Evolutionary conservation across 2,888 invertebrate genomes (phyloP).

Genomic region (Drosophila rellima): DNA sequence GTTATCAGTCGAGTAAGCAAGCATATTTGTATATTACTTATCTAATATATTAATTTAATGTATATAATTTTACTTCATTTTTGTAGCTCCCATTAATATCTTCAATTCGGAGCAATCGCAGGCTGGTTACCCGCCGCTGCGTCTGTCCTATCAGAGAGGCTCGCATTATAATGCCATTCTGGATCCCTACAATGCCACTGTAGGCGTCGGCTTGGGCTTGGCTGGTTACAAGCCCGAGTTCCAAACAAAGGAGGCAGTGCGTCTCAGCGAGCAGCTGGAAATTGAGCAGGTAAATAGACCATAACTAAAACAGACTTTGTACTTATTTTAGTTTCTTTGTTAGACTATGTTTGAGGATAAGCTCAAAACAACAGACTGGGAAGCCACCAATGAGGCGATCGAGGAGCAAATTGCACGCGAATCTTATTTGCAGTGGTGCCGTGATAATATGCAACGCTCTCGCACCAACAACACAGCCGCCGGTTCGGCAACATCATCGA

Average conservation of each 20-base stretch:
- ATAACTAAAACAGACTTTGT: not conserved
- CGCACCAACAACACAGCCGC: slow-evolving; percentile 70
- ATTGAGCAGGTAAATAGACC: slow-evolving; percentile 90
- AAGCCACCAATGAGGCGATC: slow-evolving; percentile 95
- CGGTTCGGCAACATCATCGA: slow-evolving; percentile 79
- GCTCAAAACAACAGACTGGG: slow-evolving; percentile 95
- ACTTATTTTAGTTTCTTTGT: slow-evolving; percentile 12
- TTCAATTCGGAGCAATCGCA: slow-evolving; percentile 91
- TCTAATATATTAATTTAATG: not conserved
- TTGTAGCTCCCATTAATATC: slow-evolving; percentile 93
- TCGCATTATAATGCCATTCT: slow-evolving; percentile 96
- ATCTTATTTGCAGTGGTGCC: slow-evolving; percentile 93
- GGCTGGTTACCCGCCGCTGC: slow-evolving; percentile 91
- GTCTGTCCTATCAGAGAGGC: slow-evolving; percentile 94
- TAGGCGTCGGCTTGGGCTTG: slow-evolving; percentile 94
- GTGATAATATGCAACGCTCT: slow-evolving; percentile 88
- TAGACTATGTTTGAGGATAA: slow-evolving; percentile 96
- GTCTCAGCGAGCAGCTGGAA: slow-evolving; percentile 92
- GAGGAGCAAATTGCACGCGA: slow-evolving; percentile 95
- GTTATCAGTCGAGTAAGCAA: slow-evolving; percentile 83
- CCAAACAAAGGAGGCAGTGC: slow-evolving; percentile 90
- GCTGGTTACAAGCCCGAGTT: slow-evolving; percentile 92
- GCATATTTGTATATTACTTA: not conserved
- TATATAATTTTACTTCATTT: not conserved
- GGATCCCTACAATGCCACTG: slow-evolving; percentile 92